Conservation (phyloP, 2,797 vertebrate genomes). For the Nyctibius grandis region DNA sequence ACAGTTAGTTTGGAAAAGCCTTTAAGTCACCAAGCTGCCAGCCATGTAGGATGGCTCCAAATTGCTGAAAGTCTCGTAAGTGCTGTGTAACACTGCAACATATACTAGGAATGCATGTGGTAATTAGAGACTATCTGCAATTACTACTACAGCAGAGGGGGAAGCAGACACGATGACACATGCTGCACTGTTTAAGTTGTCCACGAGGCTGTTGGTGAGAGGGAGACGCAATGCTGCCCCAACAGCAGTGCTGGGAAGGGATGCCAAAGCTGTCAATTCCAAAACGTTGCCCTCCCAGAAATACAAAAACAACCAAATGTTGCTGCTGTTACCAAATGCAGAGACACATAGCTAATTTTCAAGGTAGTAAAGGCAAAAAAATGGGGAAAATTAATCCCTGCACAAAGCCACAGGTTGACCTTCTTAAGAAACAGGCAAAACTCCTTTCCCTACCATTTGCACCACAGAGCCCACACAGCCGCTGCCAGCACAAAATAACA, state of each 20-base stretch:
- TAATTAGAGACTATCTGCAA: not conserved
- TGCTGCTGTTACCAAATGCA: not conserved
- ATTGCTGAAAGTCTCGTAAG: not conserved
- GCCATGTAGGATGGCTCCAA: not conserved
- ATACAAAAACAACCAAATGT: not conserved
- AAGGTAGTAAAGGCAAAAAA: not conserved
- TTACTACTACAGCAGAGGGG: not conserved
- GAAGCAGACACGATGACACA: not conserved
- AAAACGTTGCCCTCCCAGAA: not conserved
- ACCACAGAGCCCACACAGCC: accelerated
- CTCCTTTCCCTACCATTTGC: not conserved
- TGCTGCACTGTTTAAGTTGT: not conserved
- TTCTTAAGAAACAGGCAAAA: not conserved
- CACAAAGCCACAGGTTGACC: not conserved
- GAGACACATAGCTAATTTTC: not conserved
- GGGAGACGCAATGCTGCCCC: not conserved
- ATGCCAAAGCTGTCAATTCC: not conserved
- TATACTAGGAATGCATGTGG: accelerated
- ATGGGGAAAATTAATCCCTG: not conserved
- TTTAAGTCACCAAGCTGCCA: not conserved
- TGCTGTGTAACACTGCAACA: not conserved
- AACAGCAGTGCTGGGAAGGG: not conserved
- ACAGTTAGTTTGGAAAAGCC: not conserved
- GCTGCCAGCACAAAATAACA: not conserved
- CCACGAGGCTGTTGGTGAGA: not conserved